Conservation (phyloP, 37 sponge, comb jelly and placozoan genomes). For the Agelas oroides region DNA sequence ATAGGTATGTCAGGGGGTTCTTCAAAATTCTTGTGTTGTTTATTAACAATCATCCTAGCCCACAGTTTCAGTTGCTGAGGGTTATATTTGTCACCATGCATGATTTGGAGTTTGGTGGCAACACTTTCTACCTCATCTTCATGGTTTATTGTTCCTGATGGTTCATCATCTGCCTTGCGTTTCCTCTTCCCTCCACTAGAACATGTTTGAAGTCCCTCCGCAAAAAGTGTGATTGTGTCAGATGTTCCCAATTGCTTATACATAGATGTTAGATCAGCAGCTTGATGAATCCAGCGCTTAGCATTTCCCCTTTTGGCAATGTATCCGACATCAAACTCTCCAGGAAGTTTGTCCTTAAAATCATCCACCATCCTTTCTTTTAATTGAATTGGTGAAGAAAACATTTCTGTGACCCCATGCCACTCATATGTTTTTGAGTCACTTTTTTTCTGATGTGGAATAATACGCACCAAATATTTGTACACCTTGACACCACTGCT, state of each 20-base stretch:
- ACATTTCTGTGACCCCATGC: too few relatives aligned
- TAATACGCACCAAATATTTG: too few relatives aligned
- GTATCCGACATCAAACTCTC: not conserved
- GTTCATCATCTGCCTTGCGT: not conserved
- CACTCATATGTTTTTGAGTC: too few relatives aligned
- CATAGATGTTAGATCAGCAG: not conserved
- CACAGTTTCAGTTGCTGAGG: not conserved
- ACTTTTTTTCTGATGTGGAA: too few relatives aligned
- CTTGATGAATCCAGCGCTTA: not conserved
- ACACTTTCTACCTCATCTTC: not conserved
- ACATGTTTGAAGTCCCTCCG: not conserved
- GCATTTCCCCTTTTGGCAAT: not conserved
- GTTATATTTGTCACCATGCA: not conserved
- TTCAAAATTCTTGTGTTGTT: not conserved
- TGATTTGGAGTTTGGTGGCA: not conserved
- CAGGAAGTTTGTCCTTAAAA: too few relatives aligned
- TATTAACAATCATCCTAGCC: slow-evolving; percentile 21
- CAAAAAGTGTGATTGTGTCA: not conserved
- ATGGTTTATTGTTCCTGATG: not conserved
- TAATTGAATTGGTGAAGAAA: too few relatives aligned
- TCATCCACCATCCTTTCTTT: too few relatives aligned
- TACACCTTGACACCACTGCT: too few relatives aligned
- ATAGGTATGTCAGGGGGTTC: slow-evolving; percentile 1
- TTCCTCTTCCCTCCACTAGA: not conserved
- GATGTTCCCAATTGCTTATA: not conserved